These are phyloP conservation scores for Cremastinae sp. DNA, from an alignment of 2,888 invertebrate genomes.

Conservation along the genomic window DNA sequence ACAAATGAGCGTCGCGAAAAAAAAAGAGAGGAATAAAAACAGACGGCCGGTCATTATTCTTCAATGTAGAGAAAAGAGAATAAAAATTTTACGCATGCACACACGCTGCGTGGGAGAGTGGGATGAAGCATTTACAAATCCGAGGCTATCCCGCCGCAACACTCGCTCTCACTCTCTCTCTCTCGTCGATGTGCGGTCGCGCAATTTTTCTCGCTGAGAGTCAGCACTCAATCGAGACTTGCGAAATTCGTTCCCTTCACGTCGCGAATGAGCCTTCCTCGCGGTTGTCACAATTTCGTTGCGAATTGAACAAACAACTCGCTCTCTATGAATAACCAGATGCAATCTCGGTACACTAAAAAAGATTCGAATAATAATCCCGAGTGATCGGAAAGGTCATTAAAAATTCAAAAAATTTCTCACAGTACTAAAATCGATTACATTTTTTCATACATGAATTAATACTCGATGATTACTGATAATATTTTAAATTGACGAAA, in stretches of 20 bases:
- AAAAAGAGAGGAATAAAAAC: background rate
- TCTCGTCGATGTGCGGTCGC: conserved; percentile 12
- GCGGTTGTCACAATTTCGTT: conserved; percentile 20
- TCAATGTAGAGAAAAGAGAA: conserved; percentile 7
- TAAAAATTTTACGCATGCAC: conserved; percentile 16
- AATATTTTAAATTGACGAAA: conserved; percentile 11
- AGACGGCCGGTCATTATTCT: conserved; percentile 30
- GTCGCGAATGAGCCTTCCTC: conserved; percentile 3
- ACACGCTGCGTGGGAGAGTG: conserved; percentile 44
- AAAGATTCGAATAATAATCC: background rate
- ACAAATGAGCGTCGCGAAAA: conserved; percentile 4
- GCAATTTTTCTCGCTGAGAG: conserved; percentile 4
- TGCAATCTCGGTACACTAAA: background rate
- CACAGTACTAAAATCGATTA: too few relatives aligned
- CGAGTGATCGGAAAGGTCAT: background rate
- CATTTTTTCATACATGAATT: background rate
- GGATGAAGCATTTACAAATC: conserved; percentile 38
- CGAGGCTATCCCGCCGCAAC: conserved; percentile 40
- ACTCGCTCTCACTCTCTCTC: conserved; percentile 23
- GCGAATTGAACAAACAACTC: conserved; percentile 6
- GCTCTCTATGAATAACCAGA: background rate
- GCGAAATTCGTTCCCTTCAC: conserved; percentile 23
- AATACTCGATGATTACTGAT: background rate
- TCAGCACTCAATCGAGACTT: conserved; percentile 14
- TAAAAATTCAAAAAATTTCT: background rate